Conservation (phyloP, 1,140 invertebrate genomes). For the Campodea augens region DNA sequence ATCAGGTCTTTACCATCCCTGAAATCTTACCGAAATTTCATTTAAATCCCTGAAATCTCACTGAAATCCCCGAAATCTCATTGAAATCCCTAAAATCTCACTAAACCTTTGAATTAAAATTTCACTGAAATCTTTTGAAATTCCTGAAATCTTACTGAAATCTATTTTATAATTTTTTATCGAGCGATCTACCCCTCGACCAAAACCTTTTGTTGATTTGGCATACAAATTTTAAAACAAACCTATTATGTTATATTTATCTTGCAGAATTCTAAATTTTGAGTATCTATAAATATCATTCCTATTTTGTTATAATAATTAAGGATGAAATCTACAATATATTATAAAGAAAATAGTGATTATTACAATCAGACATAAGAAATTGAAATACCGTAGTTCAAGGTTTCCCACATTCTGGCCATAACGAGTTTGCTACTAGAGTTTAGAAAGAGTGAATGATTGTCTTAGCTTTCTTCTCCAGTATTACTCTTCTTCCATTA, state of each 20-base stretch:
- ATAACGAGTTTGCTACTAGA: not conserved
- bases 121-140: no score
- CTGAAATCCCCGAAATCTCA: no score
- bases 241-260: not conserved
- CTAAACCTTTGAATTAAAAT: no score
- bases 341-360: not conserved
- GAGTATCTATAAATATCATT: not conserved
- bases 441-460: not conserved
- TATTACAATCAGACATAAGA: not conserved
- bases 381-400: not conserved
- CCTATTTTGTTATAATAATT: not conserved
- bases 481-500: not conserved
- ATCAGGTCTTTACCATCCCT: no score
- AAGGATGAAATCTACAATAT: not conserved
- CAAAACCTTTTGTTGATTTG: no score
- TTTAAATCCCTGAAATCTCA: no score
- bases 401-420: not conserved
- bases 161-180: no score
- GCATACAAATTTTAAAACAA: not conserved
- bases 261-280: not conserved
- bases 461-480: not conserved
- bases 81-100: no score
- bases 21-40: no score
- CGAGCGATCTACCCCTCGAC: no score
- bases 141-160: no score